These are phyloP conservation scores for Parnassius smintheus DNA, from an alignment of 2,888 invertebrate genomes.

Conservation along the genomic window DNA sequence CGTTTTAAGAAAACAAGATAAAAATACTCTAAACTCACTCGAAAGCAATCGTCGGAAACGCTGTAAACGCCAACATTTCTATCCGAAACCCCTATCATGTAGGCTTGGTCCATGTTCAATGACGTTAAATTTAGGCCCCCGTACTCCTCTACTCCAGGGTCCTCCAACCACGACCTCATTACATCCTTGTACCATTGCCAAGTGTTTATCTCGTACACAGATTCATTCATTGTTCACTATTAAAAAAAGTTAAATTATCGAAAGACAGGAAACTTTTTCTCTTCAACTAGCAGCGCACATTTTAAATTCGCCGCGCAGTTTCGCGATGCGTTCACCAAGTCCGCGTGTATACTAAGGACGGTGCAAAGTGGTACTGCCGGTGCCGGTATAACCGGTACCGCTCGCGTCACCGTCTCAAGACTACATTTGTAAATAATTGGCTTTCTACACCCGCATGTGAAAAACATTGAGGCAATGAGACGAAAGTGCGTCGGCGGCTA, in stretches of 20 bases:
- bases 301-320: conserved; percentile 19
- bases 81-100: conserved; percentile 67
- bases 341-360: conserved; percentile 32
- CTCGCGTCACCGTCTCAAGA: conserved; percentile 31
- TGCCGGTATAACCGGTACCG: conserved; percentile 45
- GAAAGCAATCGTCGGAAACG: conserved; percentile 86
- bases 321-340: conserved; percentile 5
- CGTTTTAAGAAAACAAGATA: too few relatives aligned
- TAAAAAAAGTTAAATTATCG: not conserved
- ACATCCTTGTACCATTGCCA: conserved; percentile 69
- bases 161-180: conserved; percentile 81
- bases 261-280: not conserved
- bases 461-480: conserved; percentile 53
- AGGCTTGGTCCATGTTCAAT: conserved; percentile 85
- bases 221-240: conserved; percentile 54
- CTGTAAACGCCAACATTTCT: conserved; percentile 81
- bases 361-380: conserved; percentile 37
- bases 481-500: conserved; percentile 46
- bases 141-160: conserved; percentile 73
- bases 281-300: conserved; percentile 18
- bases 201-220: conserved; percentile 49
- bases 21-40: conserved; percentile 70
- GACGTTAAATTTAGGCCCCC: conserved; percentile 79
- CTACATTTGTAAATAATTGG: conserved; percentile 50
- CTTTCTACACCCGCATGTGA: conserved; percentile 55